Evolutionary conservation across 2,888 invertebrate species (phyloP).

Genomic region (Caenorhabditis auriculariae): DNA sequence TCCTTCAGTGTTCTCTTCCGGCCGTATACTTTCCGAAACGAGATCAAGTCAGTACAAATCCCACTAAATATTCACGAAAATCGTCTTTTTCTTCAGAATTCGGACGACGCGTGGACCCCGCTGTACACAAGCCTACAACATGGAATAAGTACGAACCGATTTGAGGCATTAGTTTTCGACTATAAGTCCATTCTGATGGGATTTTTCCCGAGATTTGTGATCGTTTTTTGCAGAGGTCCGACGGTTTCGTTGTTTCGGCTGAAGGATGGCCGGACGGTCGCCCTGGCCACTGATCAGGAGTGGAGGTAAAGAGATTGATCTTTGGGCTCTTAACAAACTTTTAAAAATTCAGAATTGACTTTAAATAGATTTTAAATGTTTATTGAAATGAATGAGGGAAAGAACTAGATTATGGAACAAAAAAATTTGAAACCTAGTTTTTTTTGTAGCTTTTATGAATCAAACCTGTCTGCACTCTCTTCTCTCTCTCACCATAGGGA

Average conservation of each 20-base stretch:
- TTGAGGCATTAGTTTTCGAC: conserved; percentile 56
- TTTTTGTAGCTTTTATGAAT: too few relatives aligned
- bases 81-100: background rate
- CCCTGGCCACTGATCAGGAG: conserved; percentile 50
- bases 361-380: background rate
- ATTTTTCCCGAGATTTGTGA: too few relatives aligned
- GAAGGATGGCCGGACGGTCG: conserved; percentile 30
- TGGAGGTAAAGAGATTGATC: conserved; percentile 41
- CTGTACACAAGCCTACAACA: conserved; percentile 49
- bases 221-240: too few relatives aligned
- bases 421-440: too few relatives aligned
- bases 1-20: conserved; percentile 45
- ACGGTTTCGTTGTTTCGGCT: conserved; percentile 48
- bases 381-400: too few relatives aligned
- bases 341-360: background rate
- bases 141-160: conserved; percentile 57
- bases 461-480: too few relatives aligned
- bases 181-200: too few relatives aligned
- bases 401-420: too few relatives aligned
- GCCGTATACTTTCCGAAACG: conserved; percentile 39
- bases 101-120: conserved; percentile 32
- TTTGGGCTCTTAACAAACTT: background rate
- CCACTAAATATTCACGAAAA: background rate
- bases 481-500: too few relatives aligned
- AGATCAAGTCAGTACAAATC: conserved; percentile 10